These are phyloP conservation scores for Adoxophyes honmai DNA, from an alignment of 1,140 invertebrate genomes.

Conservation along the genomic window DNA sequence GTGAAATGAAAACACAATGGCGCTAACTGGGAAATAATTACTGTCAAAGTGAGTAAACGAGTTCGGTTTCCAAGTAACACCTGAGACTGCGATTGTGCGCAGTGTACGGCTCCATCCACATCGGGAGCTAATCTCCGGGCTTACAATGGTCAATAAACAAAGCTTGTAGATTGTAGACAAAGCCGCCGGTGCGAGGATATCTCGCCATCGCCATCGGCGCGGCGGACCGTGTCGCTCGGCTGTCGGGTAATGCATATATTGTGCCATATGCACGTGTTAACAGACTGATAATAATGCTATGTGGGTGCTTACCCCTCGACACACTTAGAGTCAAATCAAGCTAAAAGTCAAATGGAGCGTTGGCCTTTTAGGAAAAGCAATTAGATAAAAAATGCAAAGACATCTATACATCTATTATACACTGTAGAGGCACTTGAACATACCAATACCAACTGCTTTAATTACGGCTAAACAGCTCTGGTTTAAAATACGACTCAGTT, in stretches of 20 bases:
- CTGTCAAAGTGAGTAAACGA: conserved; percentile 24
- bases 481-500: too few species aligned
- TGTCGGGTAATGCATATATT: conserved; percentile 57
- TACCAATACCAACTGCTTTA: too few species aligned
- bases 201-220: conserved; percentile 47
- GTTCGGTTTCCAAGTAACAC: conserved; percentile 17
- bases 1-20: conserved; percentile 9
- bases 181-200: conserved; percentile 44
- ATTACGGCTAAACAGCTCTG: too few species aligned
- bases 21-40: conserved; percentile 19
- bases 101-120: conserved; percentile 49
- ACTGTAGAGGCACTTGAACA: too few species aligned
- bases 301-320: conserved; percentile 7
- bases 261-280: conserved; percentile 44
- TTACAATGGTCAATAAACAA: conserved; percentile 69
- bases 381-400: too few species aligned
- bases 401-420: too few species aligned
- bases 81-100: conserved; percentile 31
- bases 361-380: too few species aligned
- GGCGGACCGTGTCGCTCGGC: conserved; percentile 57
- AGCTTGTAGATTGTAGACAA: conserved; percentile 53
- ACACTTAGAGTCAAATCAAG: conserved; percentile 9
- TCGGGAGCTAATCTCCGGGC: conserved; percentile 36
- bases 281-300: conserved; percentile 17
- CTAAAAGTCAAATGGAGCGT: too few species aligned